Evolutionary conservation across 1,140 invertebrate species (phyloP).

Genomic region (Tribolium castaneum): DNA sequence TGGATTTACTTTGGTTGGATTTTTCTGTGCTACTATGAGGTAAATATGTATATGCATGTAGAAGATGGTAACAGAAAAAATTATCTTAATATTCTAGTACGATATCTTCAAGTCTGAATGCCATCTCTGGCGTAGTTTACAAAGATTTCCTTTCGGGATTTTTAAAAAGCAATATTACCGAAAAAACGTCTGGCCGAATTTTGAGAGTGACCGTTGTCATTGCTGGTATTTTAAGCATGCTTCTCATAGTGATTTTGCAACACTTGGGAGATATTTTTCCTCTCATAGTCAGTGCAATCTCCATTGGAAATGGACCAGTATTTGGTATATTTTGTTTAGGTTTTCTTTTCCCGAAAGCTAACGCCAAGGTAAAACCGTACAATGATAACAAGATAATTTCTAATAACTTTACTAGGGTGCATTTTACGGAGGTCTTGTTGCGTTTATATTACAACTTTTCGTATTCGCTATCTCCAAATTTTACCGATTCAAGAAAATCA

Average conservation of each 20-base stretch:
- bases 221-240: not conserved
- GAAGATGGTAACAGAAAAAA: not conserved
- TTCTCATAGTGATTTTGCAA: not conserved
- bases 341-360: not conserved
- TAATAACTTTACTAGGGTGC: not conserved
- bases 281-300: not conserved
- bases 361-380: not conserved
- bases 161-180: too few species aligned
- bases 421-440: not conserved
- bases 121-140: too few species aligned
- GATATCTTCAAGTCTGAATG: too few species aligned
- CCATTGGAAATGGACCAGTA: not conserved
- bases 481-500: not conserved
- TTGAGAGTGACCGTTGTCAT: too few species aligned
- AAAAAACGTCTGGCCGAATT: too few species aligned
- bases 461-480: not conserved
- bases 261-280: not conserved
- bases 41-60: not conserved
- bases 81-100: not conserved
- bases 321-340: not conserved
- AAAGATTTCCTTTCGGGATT: too few species aligned
- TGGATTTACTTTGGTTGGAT: not conserved
- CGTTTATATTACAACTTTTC: not conserved
- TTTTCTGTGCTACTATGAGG: not conserved
- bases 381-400: not conserved